These are phyloP conservation scores for Ochlodes sylvanus DNA, from an alignment of 2,888 invertebrate genomes.

Conservation along the genomic window DNA sequence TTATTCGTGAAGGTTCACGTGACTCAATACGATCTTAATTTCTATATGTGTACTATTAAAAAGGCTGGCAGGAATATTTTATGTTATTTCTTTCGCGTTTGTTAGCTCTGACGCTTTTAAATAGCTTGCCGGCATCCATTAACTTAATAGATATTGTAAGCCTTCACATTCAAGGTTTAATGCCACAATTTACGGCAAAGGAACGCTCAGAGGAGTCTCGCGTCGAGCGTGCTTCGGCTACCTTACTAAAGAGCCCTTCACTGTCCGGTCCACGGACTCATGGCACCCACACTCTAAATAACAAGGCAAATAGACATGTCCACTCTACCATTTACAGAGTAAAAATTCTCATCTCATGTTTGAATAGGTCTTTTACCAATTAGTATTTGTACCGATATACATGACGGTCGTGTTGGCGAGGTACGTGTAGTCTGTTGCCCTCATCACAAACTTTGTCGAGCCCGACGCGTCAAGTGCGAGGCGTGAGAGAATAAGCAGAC, in stretches of 20 bases:
- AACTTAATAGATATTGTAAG: conserved; percentile 22
- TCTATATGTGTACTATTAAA: background rate
- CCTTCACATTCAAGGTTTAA: conserved; percentile 22
- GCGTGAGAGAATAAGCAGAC: conserved; percentile 65
- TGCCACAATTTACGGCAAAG: conserved; percentile 35
- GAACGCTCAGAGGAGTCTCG: conserved; percentile 47
- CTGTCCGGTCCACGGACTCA: conserved; percentile 66
- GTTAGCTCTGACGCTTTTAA: background rate
- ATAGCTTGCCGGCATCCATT: conserved; percentile 3
- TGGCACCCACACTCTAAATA: conserved; percentile 82
- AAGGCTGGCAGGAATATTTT: conserved; percentile 6
- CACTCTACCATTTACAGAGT: conserved; percentile 83
- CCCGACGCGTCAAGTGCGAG: conserved; percentile 57
- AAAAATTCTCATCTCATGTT: conserved; percentile 82
- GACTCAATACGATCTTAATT: background rate
- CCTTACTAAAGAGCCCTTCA: conserved; percentile 63
- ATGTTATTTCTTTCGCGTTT: background rate
- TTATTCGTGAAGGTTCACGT: background rate
- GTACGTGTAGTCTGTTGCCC: conserved; percentile 62
- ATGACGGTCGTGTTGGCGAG: conserved; percentile 65
- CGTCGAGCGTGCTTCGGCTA: conserved; percentile 51
- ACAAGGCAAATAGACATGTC: conserved; percentile 81
- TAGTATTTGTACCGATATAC: conserved; percentile 82
- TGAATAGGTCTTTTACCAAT: conserved; percentile 84
- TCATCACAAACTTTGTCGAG: conserved; percentile 65